Evolutionary conservation across 2,113 vertebrate genomes (phyloP).

Genomic region (Mesitornis unicolor): DNA sequence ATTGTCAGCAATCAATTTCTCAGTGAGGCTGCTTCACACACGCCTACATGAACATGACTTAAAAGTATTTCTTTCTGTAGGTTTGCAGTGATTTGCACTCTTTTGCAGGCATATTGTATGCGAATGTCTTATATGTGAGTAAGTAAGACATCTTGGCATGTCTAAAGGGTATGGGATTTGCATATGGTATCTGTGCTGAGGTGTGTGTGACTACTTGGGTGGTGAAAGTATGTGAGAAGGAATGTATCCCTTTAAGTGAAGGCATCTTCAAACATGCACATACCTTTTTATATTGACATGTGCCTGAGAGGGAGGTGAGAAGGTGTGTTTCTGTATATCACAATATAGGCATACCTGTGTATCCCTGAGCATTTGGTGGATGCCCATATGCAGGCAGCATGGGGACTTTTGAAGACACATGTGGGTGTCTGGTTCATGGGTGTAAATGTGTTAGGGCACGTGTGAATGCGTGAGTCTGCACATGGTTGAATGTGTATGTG

Average conservation of each 20-base stretch:
- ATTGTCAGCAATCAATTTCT: neutral
- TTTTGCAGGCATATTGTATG: neutral
- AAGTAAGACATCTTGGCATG: neutral
- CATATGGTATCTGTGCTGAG: neutral
- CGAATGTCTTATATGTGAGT: neutral
- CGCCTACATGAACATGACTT: neutral
- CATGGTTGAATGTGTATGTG: neutral
- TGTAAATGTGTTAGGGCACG: rapidly evolving
- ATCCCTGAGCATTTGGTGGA: neutral
- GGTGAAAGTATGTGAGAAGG: neutral
- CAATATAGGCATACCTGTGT: rapidly evolving
- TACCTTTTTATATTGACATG: neutral
- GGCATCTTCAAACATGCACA: neutral
- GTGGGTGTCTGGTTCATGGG: neutral
- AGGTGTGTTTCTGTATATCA: neutral
- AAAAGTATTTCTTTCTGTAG: neutral
- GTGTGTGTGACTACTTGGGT: neutral
- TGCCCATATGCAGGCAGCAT: neutral
- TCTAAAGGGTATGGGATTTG: neutral
- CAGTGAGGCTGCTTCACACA: neutral
- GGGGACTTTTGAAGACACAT: rapidly evolving
- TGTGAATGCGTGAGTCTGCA: neutral
- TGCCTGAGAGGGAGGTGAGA: neutral
- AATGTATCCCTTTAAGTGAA: neutral
- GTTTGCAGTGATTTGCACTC: neutral